Evolutionary conservation across 2,797 vertebrate genomes (phyloP).

Genomic region (Brotula barbata): DNA sequence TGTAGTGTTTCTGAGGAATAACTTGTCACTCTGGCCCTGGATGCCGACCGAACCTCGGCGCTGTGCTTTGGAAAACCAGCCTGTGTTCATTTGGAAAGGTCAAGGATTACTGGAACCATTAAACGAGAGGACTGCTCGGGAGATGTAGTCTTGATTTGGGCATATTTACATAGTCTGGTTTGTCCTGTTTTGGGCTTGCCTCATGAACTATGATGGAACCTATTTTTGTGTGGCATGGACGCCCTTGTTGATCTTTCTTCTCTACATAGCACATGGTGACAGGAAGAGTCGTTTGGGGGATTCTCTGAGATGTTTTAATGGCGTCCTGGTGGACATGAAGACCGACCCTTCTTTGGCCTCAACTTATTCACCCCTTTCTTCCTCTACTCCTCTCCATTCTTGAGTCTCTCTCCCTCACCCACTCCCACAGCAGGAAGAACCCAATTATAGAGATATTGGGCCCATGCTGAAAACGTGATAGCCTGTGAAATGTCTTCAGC

Average conservation of each 20-base stretch:
- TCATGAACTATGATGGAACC: constrained; percentile 38
- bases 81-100: constrained; percentile 42
- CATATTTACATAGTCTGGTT: constrained; percentile 34
- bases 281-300: constrained; percentile 25
- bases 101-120: constrained; percentile 34
- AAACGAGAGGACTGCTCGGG: constrained; percentile 27
- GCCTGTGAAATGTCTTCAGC: constrained; percentile 80
- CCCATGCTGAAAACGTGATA: constrained; percentile 75
- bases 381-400: constrained; percentile 28
- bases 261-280: constrained; percentile 37
- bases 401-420: constrained; percentile 23
- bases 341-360: constrained; percentile 25
- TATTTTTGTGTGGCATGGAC: constrained; percentile 40
- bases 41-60: too few relatives aligned
- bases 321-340: constrained; percentile 58
- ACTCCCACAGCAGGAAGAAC: constrained; percentile 74
- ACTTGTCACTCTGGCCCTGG: too few relatives aligned
- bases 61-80: too few relatives aligned
- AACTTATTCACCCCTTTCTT: constrained; percentile 2
- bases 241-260: constrained; percentile 47
- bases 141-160: constrained; percentile 52
- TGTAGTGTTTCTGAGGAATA: too few relatives aligned
- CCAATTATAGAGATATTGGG: constrained; percentile 77
- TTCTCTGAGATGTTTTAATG: constrained; percentile 45
- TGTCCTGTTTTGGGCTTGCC: constrained; percentile 55